A percentile compares a stretch with the other conserved stretches of the same genome.
phyloP scores from a whole-genome alignment of 1,140 invertebrate genomes.

The Muscidifurax raptorellus region DNA sequence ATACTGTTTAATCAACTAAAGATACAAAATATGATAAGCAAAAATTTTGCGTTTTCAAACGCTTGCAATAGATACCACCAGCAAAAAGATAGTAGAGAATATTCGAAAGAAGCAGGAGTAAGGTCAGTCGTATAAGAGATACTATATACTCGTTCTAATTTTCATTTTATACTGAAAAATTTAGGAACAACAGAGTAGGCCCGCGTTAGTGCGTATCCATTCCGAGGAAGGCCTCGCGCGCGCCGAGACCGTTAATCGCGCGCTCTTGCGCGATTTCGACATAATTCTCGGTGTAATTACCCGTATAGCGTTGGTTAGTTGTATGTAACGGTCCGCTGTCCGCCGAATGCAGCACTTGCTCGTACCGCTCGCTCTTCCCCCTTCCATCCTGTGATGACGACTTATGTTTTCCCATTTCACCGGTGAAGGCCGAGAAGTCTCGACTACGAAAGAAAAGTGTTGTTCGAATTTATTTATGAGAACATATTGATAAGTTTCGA shows the following conservation, averaged over 20 bases:
- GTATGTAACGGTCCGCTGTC: constrained; percentile 41
- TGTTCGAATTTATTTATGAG: no score
- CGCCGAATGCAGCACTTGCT: constrained; percentile 15
- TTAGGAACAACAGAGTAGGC: not conserved
- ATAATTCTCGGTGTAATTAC: constrained; percentile 45
- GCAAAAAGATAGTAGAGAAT: no score
- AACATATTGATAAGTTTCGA: no score
- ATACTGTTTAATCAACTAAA: no score
- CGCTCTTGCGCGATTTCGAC: constrained; percentile 46
- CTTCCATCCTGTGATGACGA: not conserved
- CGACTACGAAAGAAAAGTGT: not conserved
- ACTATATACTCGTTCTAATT: not conserved
- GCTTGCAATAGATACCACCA: no score
- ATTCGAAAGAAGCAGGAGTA: no score
- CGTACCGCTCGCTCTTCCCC: not conserved
- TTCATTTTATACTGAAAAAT: not conserved
- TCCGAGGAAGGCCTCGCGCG: not conserved
- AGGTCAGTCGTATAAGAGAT: no score
- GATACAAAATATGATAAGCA: no score
- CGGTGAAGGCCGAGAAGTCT: not conserved
- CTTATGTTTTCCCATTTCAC: constrained; percentile 26
- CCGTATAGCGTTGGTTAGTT: constrained; percentile 31
- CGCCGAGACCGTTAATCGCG: constrained; percentile 35
- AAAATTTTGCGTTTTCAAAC: no score
- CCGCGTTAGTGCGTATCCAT: not conserved